A percentile compares a stretch with the other conserved stretches of the same genome.
Evolutionary conservation across 1,140 invertebrate species (phyloP).

Genomic region (Cydia splendana): DNA sequence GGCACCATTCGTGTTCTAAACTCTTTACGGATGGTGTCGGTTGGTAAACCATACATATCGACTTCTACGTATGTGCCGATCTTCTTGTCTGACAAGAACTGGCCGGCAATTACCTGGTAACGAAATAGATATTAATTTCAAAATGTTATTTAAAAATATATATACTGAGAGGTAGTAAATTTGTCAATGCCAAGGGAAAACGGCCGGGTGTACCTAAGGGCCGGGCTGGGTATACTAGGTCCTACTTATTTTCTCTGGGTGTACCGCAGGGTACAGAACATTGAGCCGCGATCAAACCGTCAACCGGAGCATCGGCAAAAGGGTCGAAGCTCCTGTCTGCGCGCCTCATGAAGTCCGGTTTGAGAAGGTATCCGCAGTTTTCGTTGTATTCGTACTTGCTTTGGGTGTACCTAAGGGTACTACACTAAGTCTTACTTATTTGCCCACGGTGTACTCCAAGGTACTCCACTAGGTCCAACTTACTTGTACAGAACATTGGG

Average conservation of each 20-base stretch:
- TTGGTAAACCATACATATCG: slow-evolving; percentile 99
- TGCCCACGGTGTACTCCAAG: background rate
- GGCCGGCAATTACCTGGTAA: slow-evolving; percentile 96
- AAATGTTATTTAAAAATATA: too few species aligned
- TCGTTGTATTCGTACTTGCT: slow-evolving; percentile 99
- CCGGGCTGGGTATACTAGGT: too few species aligned
- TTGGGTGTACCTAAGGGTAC: slow-evolving; percentile 79
- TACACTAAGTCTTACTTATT: background rate
- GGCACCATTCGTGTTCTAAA: slow-evolving; percentile 98
- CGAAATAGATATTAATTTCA: background rate
- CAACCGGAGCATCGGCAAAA: slow-evolving; percentile 99
- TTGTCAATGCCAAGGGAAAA: background rate
- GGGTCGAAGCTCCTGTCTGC: slow-evolving; percentile 98
- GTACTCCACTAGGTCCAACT: background rate
- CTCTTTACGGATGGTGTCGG: slow-evolving; percentile 99
- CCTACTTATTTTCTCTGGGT: slow-evolving; percentile 61
- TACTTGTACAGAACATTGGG: slow-evolving; percentile 97
- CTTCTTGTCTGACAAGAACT: slow-evolving; percentile 99
- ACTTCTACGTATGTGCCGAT: slow-evolving; percentile 99
- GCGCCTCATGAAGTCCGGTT: slow-evolving; percentile 99
- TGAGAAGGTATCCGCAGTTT: slow-evolving; percentile 97
- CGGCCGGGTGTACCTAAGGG: too few species aligned
- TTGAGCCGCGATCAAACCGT: slow-evolving; percentile 99
- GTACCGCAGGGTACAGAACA: slow-evolving; percentile 99
- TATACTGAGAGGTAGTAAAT: too few species aligned